phyloP scores from a whole-genome alignment of 2,888 invertebrate genomes.

The Lymantria dispar region DNA sequence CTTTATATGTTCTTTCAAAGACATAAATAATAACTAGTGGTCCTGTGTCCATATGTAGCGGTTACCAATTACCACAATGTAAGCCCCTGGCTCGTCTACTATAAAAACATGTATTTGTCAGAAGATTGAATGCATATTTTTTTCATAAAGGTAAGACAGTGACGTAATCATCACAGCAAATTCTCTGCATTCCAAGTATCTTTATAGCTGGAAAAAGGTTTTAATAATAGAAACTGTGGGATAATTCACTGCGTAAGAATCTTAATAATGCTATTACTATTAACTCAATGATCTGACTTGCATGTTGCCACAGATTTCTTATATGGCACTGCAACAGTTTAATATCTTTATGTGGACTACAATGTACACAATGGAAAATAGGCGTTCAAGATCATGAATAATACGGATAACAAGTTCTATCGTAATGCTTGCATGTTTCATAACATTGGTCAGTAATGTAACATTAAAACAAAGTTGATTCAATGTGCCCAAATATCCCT shows the following conservation, averaged over 20 bases:
- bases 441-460: slow-evolving; percentile 8
- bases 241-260: neutral
- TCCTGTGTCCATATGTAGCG: too few species aligned
- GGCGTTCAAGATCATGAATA: slow-evolving; percentile 12
- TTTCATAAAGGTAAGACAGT: too few species aligned
- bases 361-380: slow-evolving; percentile 13
- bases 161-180: too few species aligned
- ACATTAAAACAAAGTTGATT: slow-evolving; percentile 6
- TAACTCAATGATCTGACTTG: neutral
- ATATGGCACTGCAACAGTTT: neutral
- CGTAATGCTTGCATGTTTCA: slow-evolving; percentile 12
- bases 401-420: slow-evolving; percentile 9
- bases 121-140: too few species aligned
- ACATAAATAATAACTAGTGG: too few species aligned
- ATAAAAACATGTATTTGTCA: too few species aligned
- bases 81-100: too few species aligned
- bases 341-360: neutral
- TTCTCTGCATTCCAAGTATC: too few species aligned
- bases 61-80: too few species aligned
- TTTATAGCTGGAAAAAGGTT: too few species aligned
- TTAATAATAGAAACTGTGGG: neutral
- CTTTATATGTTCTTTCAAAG: too few species aligned
- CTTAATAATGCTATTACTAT: neutral
- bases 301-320: neutral
- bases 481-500: neutral